Base-by-base conservation (phyloP, 2,113 vertebrate genomes). In the Oreochromis aureus region DNA sequence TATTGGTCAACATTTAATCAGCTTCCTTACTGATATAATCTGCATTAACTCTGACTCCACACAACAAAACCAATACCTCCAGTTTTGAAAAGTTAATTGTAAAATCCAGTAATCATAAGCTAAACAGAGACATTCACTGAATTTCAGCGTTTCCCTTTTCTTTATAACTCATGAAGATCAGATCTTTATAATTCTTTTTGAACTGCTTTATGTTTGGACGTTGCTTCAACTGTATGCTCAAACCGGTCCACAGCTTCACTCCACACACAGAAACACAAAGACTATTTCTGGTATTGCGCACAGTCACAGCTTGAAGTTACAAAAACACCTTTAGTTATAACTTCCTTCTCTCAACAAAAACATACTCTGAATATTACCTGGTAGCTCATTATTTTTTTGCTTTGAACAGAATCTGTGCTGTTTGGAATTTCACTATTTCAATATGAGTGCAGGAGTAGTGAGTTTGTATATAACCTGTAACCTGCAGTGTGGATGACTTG, bases 151-250 rank as follows among this genome's bases (percentile, higher is more conserved):
- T 59, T 59, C 30, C 7, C 24, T 59, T 5, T 58, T 58, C 56
- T 58, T 59, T 58, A 30, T 19, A 19, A 51, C 48, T 51, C 16
- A 8, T 51, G 48, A 51, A 18, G 48, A 51, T 51, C 48, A 51
- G 7, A 51, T 16, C 46, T 48, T 48, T 48, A 48, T 7, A 56
- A 56, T 22, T 56, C 24, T 59, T 59, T 58, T 16, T 16, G 30
- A 59, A 59, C 56, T 58, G 56, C 56, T 30, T 30, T 16, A 30
- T 59, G 24, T 30, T 59, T 30, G 24, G 56, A 59, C 1, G 24
- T 59, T 0, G 56, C 24, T 13, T 59, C 56, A 1, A 30, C 4
- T 59, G 13, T 13, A 58, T 24, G 1, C 56, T 16, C 24, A 0
- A 3, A 59, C 24, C 30, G 24, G 13, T 27, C 55, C 22, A 27